Evolutionary conservation across 2,797 vertebrate species (phyloP).

Genomic region (Vipera latastei): DNA sequence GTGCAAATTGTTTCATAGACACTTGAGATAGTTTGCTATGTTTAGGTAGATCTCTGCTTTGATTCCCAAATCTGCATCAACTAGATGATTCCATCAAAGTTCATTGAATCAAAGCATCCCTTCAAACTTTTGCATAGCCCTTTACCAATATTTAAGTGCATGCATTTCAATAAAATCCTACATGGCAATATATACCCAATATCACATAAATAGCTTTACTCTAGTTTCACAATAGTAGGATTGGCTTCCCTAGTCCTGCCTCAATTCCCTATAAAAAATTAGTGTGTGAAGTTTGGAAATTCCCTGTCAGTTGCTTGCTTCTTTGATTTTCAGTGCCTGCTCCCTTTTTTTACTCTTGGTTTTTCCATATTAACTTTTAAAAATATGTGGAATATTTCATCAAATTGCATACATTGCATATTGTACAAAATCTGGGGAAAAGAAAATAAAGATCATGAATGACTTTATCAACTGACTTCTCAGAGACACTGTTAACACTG

Average conservation of each 20-base stretch:
- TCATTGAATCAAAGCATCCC: not conserved
- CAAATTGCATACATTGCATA: not conserved
- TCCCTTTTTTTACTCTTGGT: not conserved
- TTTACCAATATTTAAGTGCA: not conserved
- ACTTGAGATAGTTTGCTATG: not conserved
- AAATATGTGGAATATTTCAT: not conserved
- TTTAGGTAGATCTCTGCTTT: not conserved
- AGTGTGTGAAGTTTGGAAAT: not conserved
- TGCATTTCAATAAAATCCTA: not conserved
- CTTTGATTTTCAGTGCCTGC: not conserved
- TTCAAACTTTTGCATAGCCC: not conserved
- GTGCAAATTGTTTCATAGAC: not conserved
- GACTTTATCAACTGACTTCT: not conserved
- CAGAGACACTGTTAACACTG: not conserved
- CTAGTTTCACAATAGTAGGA: not conserved
- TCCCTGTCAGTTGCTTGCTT: not conserved
- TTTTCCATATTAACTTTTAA: not conserved
- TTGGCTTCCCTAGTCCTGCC: not conserved
- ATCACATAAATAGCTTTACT: not conserved
- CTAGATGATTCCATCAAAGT: not conserved
- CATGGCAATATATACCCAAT: not conserved
- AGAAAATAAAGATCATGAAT: not conserved
- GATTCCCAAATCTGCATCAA: not conserved
- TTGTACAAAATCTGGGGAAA: not conserved
- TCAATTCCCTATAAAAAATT: not conserved